These are phyloP conservation scores for Stenodera caucasica DNA, from an alignment of 2,888 invertebrate species.

Conservation along the genomic window DNA sequence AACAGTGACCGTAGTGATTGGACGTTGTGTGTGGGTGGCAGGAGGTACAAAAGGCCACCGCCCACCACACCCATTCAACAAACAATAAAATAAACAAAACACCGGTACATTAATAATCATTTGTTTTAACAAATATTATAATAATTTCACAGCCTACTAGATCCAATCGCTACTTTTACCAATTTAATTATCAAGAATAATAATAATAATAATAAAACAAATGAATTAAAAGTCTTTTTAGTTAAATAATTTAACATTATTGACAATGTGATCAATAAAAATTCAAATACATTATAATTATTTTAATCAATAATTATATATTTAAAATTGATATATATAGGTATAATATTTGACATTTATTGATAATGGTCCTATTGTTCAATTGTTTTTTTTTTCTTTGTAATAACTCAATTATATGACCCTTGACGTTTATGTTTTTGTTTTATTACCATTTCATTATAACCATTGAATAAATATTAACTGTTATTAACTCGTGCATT, in stretches of 20 bases:
- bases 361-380: conserved; percentile 31
- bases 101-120: too few relatives aligned
- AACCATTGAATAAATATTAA: conserved; percentile 1
- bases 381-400: neutral
- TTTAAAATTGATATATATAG: neutral
- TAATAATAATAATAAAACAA: too few relatives aligned
- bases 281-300: too few relatives aligned
- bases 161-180: too few relatives aligned
- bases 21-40: conserved; percentile 44
- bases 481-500: neutral
- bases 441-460: conserved; percentile 19
- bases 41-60: conserved; percentile 36
- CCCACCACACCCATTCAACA: conserved; percentile 28
- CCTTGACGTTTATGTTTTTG: conserved; percentile 18
- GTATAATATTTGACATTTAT: conserved; percentile 19
- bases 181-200: too few relatives aligned
- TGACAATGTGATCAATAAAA: too few relatives aligned
- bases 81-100: conserved; percentile 7
- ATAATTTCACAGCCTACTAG: too few relatives aligned
- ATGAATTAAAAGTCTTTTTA: too few relatives aligned
- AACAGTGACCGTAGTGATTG: conserved; percentile 38
- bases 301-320: too few relatives aligned
- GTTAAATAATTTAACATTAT: too few relatives aligned
- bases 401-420: conserved; percentile 31
- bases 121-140: too few relatives aligned